Evolutionary conservation across 2,113 vertebrate genomes (phyloP).

Genomic region (Oncorhynchus gorbuscha): DNA sequence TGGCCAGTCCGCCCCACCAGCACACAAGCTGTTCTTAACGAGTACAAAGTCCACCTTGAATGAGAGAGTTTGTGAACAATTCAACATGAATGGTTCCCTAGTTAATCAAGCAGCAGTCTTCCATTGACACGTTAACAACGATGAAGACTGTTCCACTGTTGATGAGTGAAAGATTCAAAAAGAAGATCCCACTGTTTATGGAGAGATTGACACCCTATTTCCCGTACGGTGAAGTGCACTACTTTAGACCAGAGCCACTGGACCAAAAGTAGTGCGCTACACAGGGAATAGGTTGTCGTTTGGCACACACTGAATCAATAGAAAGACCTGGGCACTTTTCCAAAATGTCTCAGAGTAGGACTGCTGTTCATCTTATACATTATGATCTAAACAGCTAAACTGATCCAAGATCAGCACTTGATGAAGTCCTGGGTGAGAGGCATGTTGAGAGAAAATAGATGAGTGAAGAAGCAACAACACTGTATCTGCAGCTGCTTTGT

Average conservation of each 20-base stretch:
- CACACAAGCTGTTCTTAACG: conserved; percentile 38
- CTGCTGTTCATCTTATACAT: no score
- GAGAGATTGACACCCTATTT: neutral
- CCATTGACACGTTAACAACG: conserved; percentile 53
- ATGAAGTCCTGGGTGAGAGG: neutral
- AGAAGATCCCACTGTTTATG: neutral
- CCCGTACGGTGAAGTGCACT: no score
- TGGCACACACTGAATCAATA: no score
- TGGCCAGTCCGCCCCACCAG: conserved; percentile 40
- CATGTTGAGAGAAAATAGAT: neutral
- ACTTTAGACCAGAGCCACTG: no score
- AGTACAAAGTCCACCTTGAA: conserved; percentile 62
- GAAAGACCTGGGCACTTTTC: no score
- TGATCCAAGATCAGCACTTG: no score
- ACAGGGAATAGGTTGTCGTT: no score
- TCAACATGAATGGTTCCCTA: conserved; percentile 68
- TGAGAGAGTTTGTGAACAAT: conserved; percentile 49
- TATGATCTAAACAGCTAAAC: no score
- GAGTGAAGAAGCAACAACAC: neutral
- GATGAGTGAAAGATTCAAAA: neutral
- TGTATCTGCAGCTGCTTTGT: conserved; percentile 18
- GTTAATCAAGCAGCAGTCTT: conserved; percentile 49
- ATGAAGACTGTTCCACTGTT: neutral
- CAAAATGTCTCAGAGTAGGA: no score
- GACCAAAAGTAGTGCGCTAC: no score